Evolutionary conservation across 2,888 invertebrate species (phyloP).

Genomic region (Myopa tessellatipennis): DNA sequence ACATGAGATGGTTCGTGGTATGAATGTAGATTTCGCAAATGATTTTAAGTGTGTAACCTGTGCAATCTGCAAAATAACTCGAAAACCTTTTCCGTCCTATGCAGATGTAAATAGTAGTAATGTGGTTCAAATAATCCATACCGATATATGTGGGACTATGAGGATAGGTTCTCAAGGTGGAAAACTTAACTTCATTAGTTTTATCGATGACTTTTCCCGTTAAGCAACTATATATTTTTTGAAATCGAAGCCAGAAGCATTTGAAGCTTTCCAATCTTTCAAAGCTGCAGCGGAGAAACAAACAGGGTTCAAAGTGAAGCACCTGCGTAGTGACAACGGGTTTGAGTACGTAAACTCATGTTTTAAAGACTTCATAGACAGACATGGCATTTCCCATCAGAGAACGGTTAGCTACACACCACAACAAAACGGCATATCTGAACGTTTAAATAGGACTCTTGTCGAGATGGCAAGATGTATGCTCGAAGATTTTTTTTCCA

Average conservation of each 20-base stretch:
- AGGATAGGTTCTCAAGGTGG: conserved; percentile 1
- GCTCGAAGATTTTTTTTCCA: too few relatives aligned
- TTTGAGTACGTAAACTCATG: not conserved
- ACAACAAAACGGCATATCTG: not conserved
- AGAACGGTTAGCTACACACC: not conserved
- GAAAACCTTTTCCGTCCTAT: conserved; percentile 13
- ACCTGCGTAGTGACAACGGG: not conserved
- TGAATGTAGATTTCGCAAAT: not conserved
- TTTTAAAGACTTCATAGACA: not conserved
- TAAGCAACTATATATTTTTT: conserved; percentile 1
- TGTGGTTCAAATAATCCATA: conserved; percentile 9
- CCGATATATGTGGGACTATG: conserved; percentile 40
- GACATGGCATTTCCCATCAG: not conserved
- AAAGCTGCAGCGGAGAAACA: not conserved
- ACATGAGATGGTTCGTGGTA: conserved; percentile 34
- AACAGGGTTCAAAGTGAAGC: not conserved
- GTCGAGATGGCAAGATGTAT: not conserved
- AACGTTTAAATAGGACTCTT: not conserved
- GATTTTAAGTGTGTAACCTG: conserved; percentile 28
- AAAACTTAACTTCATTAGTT: not conserved
- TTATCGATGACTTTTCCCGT: not conserved
- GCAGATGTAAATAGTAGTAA: not conserved
- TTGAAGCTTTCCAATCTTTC: not conserved
- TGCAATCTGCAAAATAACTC: conserved; percentile 33
- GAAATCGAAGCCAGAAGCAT: not conserved